These are phyloP conservation scores for Ianthella basta DNA, from an alignment of 37 sponge, comb jelly and placozoan species.

Conservation along the genomic window DNA sequence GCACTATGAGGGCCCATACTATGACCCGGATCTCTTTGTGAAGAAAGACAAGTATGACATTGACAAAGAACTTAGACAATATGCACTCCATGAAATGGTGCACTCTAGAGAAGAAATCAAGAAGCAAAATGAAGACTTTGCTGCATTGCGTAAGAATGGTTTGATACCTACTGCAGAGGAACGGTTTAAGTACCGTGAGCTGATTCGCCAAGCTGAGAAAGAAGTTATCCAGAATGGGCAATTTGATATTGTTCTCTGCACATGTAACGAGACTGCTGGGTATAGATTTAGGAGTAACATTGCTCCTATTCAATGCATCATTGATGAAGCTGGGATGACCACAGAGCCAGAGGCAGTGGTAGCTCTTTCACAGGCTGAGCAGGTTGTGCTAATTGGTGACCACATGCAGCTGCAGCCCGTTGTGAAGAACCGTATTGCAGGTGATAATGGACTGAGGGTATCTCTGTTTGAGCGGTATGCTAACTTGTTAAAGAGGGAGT, in stretches of 20 bases:
- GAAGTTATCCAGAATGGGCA: slow-evolving; percentile 31
- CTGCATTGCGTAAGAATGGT: neutral
- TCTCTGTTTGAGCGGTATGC: slow-evolving; percentile 84
- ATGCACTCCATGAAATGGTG: slow-evolving; percentile 35
- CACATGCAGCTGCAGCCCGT: slow-evolving; percentile 66
- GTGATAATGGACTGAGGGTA: slow-evolving; percentile 48
- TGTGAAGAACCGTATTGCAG: slow-evolving; percentile 27
- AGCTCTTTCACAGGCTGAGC: slow-evolving; percentile 59
- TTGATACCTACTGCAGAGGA: slow-evolving; percentile 1
- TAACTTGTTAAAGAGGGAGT: neutral
- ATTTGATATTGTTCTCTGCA: slow-evolving; percentile 70
- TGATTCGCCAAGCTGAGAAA: slow-evolving; percentile 29
- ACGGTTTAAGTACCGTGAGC: slow-evolving; percentile 19
- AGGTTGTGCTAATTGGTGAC: slow-evolving; percentile 71
- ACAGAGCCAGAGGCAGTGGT: slow-evolving; percentile 72
- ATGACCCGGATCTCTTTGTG: slow-evolving; percentile 19
- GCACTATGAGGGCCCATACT: slow-evolving; percentile 43
- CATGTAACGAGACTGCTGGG: slow-evolving; percentile 65
- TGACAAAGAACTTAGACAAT: neutral
- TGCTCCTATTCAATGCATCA: slow-evolving; percentile 53
- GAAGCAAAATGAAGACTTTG: slow-evolving; percentile 18
- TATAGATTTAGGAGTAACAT: slow-evolving; percentile 30
- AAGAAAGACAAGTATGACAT: neutral
- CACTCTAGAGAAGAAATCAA: neutral
- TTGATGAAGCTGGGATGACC: slow-evolving; percentile 81